Evolutionary conservation across 2,888 invertebrate genomes (phyloP).

Genomic region (Adelognathus sp.): DNA sequence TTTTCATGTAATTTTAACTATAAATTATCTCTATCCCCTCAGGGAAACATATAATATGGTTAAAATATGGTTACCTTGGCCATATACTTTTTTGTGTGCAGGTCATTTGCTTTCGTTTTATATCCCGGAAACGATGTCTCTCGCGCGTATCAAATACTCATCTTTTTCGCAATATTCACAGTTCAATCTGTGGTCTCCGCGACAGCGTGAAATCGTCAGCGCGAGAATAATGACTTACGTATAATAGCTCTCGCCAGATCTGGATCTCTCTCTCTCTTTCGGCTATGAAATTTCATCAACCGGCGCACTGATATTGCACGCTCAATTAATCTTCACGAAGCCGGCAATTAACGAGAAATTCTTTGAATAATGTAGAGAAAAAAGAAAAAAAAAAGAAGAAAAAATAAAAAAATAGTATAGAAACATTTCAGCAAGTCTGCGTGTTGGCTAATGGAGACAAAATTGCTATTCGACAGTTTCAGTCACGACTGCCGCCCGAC

Average conservation of each 20-base stretch:
- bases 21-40: too few species aligned
- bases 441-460: slow-evolving; percentile 24
- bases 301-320: slow-evolving; percentile 2
- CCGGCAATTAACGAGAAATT: slow-evolving; percentile 18
- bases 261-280: not conserved
- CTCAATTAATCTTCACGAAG: slow-evolving; percentile 28
- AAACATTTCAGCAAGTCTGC: too few species aligned
- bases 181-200: not conserved
- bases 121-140: slow-evolving; percentile 14
- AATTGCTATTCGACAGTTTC: slow-evolving; percentile 58
- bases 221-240: not conserved
- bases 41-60: too few species aligned
- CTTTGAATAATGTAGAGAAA: not conserved
- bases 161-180: not conserved
- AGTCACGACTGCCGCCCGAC: slow-evolving; percentile 71
- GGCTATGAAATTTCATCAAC: not conserved
- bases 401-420: not conserved
- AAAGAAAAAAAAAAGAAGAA: not conserved
- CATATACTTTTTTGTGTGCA: too few species aligned
- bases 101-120: slow-evolving; percentile 5
- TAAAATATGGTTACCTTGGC: too few species aligned
- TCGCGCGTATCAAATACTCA: not conserved
- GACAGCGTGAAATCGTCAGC: not conserved
- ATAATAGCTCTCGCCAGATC: not conserved
- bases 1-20: too few species aligned